Evolutionary conservation across 2,888 invertebrate genomes (phyloP).

Genomic region (Dicyrtoma fusca): DNA sequence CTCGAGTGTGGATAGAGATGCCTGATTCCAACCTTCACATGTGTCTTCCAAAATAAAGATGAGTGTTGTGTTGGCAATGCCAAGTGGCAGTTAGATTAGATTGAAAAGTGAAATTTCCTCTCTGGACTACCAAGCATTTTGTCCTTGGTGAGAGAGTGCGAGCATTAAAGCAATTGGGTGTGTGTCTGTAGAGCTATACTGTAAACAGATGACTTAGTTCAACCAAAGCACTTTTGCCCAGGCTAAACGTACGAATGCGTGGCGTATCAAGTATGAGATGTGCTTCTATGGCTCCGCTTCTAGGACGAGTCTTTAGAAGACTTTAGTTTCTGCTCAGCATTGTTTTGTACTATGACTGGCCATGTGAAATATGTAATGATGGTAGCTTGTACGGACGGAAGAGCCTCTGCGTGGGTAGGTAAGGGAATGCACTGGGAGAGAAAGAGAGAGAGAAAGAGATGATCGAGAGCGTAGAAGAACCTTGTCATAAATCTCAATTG

Average conservation of each 20-base stretch:
- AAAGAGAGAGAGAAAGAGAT: constrained; percentile 12
- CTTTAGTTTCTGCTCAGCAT: too few relatives aligned
- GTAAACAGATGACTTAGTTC: background rate
- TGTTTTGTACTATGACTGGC: background rate
- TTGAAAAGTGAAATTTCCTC: constrained; percentile 13
- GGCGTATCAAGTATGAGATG: background rate
- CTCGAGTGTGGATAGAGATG: background rate
- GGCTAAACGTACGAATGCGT: background rate
- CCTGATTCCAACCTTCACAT: background rate
- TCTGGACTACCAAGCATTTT: constrained; percentile 8
- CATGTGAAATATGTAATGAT: constrained; percentile 1
- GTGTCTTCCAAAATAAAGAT: background rate
- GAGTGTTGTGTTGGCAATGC: background rate
- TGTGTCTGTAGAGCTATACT: background rate
- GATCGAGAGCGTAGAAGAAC: constrained; percentile 21
- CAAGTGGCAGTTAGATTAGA: background rate
- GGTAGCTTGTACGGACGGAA: background rate
- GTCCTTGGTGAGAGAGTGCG: background rate
- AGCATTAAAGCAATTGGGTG: background rate
- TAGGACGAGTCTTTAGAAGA: too few relatives aligned
- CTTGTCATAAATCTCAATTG: constrained; percentile 55
- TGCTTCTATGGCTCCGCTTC: too few relatives aligned
- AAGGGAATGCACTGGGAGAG: background rate
- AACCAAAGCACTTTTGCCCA: too few relatives aligned
- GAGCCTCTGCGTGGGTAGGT: background rate